Conservation (phyloP, 2,113 vertebrate species). For the Orthonyx spaldingii region DNA sequence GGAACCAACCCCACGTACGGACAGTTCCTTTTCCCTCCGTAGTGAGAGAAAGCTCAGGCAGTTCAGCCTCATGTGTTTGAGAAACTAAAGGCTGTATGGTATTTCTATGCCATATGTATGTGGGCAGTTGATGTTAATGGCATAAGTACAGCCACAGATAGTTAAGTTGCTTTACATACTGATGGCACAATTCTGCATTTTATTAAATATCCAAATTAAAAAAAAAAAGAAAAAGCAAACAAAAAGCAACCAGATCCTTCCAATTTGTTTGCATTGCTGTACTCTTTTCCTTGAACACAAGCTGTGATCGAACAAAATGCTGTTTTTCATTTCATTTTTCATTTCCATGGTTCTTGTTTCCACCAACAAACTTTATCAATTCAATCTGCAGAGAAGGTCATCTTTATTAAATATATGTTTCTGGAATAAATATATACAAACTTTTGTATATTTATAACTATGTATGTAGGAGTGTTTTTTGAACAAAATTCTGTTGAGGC, state of each 20-base stretch:
- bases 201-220: neutral
- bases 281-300: neutral
- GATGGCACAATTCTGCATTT: neutral
- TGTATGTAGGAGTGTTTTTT: slow-evolving; percentile 45
- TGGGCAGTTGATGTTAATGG: neutral
- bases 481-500: slow-evolving; percentile 47
- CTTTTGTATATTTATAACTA: slow-evolving; percentile 46
- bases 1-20: neutral
- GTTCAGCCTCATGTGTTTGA: neutral
- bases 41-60: neutral
- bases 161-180: neutral
- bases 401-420: slow-evolving; percentile 37
- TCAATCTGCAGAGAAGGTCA: slow-evolving; percentile 32
- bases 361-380: neutral
- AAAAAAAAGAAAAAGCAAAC: neutral
- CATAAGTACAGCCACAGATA: neutral
- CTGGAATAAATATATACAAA: slow-evolving; percentile 44
- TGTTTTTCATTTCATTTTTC: neutral
- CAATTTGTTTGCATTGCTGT: neutral
- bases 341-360: neutral
- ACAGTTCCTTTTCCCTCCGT: neutral
- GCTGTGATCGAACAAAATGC: neutral
- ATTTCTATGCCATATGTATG: neutral
- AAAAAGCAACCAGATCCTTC: neutral
- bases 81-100: neutral